Evolutionary conservation across 2,888 invertebrate genomes (phyloP).

Genomic region (Phytoseiulus persimilis): DNA sequence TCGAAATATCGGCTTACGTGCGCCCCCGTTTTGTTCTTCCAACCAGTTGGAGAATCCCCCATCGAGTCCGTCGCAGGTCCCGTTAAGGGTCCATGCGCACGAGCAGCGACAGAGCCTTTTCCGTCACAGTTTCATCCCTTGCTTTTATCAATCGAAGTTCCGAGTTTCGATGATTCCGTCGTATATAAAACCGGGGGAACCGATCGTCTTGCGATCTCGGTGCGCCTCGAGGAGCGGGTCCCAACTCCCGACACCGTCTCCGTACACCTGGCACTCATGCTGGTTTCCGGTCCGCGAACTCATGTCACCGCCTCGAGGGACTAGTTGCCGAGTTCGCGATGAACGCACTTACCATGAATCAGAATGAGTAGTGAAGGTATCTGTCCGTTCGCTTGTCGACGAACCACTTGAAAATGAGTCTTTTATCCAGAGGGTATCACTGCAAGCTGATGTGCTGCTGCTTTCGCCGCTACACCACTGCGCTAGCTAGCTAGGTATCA

Average conservation of each 20-base stretch:
- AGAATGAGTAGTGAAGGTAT: not conserved
- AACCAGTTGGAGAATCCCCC: too few species aligned
- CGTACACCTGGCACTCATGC: not conserved
- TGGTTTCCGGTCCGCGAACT: not conserved
- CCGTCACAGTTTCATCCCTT: too few species aligned
- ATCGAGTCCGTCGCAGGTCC: too few species aligned
- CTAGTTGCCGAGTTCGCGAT: not conserved
- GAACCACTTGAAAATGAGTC: not conserved
- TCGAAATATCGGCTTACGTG: not conserved
- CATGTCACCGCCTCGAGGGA: not conserved
- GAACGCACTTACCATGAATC: not conserved
- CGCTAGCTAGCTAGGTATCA: not conserved
- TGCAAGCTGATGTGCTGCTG: not conserved
- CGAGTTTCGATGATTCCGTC: too few species aligned
- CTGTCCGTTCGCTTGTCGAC: not conserved
- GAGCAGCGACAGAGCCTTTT: too few species aligned
- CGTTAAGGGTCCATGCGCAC: too few species aligned
- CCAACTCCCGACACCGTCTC: not conserved
- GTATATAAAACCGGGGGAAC: too few species aligned
- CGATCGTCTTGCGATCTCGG: too few species aligned
- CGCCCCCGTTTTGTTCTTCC: not conserved
- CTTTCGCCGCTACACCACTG: not conserved
- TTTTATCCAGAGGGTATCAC: not conserved
- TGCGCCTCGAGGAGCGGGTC: too few species aligned
- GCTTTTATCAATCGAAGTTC: too few species aligned